A percentile compares a stretch with the other conserved stretches of the same genome.
These are phyloP conservation scores for Drosophila neutralis DNA, from an alignment of 2,888 invertebrate species.

Conservation along the genomic window DNA sequence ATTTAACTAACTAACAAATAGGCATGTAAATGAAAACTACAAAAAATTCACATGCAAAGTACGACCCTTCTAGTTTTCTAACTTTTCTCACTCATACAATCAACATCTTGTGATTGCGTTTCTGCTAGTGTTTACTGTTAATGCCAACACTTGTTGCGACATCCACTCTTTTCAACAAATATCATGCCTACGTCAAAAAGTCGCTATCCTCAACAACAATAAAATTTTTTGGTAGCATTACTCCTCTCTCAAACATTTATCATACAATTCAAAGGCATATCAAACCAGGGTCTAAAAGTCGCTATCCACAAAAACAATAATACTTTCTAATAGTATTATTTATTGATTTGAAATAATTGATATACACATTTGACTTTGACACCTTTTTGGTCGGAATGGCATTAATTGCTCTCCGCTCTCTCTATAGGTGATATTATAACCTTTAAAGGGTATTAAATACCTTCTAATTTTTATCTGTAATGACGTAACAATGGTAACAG, in stretches of 20 bases:
- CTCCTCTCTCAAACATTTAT: background rate
- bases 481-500: conserved; percentile 30
- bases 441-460: background rate
- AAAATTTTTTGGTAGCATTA: conserved; percentile 22
- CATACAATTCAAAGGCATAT: conserved; percentile 14
- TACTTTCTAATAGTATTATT: conserved; percentile 32
- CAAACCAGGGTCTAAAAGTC: conserved; percentile 37
- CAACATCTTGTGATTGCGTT: conserved; percentile 51
- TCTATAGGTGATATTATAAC: background rate
- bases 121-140: conserved; percentile 34
- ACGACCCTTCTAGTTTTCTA: background rate
- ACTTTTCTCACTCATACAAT: conserved; percentile 38
- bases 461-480: conserved; percentile 4
- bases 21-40: background rate
- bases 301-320: conserved; percentile 1
- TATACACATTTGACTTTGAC: conserved; percentile 57
- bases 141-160: conserved; percentile 16
- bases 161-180: conserved; percentile 1
- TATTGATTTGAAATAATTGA: conserved; percentile 58
- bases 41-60: conserved; percentile 8
- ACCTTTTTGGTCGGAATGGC: conserved; percentile 30
- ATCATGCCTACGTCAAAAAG: conserved; percentile 33
- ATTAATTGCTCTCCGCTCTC: background rate
- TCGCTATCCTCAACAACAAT: conserved; percentile 7
- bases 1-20: background rate